Conservation (phyloP, 2,113 vertebrate species). For the Hippocampus comes region DNA sequence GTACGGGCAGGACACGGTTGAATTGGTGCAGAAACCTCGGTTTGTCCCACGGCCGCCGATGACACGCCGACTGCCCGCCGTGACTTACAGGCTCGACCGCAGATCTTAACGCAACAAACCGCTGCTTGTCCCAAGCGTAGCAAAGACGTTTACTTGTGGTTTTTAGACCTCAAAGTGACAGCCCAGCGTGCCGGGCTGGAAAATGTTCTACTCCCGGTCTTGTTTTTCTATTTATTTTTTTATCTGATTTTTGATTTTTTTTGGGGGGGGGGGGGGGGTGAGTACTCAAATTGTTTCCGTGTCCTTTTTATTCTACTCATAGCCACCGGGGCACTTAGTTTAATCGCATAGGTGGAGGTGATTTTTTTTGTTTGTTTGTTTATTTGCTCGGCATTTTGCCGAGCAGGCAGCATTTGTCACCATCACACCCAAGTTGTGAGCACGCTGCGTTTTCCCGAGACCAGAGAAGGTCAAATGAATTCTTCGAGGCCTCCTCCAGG, state of each 20-base stretch:
- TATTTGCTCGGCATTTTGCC: neutral
- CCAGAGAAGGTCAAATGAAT: neutral
- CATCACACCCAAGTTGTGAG: neutral
- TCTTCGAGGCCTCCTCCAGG: neutral
- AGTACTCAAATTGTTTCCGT: no score
- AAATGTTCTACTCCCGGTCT: neutral
- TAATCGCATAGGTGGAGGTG: no score
- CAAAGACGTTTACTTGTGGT: neutral
- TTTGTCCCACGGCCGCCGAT: slow-evolving; percentile 1
- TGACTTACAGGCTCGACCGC: slow-evolving; percentile 29
- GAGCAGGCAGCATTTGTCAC: neutral
- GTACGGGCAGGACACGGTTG: neutral
- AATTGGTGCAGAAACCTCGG: slow-evolving; percentile 2
- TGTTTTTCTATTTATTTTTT: neutral
- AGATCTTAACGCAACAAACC: slow-evolving; percentile 21
- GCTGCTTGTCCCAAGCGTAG: slow-evolving; percentile 8
- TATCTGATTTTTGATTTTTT: no score
- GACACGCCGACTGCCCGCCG: slow-evolving; percentile 13
- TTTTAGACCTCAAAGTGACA: slow-evolving; percentile 3
- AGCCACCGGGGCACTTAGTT: no score
- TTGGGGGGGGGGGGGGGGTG: no score
- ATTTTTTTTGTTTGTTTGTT: neutral
- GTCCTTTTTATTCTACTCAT: no score
- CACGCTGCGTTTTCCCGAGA: neutral
- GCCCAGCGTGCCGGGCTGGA: neutral